These are phyloP conservation scores for Cebus imitator DNA, from an alignment of 2,113 vertebrate genomes.

Conservation along the genomic window DNA sequence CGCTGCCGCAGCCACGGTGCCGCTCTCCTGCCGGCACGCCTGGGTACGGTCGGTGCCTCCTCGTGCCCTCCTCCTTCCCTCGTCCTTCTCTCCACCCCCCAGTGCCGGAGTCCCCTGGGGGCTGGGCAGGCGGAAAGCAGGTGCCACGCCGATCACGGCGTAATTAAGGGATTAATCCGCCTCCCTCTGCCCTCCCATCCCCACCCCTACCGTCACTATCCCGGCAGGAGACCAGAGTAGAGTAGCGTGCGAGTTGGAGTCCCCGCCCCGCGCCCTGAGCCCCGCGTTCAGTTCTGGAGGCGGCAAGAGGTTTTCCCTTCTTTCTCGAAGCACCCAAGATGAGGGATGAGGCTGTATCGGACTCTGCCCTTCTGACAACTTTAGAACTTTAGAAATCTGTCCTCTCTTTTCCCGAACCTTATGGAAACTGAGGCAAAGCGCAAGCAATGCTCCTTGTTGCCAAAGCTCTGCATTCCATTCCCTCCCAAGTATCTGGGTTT, in stretches of 20 bases:
- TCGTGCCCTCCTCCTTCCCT: slow-evolving; percentile 82
- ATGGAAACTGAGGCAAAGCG: slow-evolving; percentile 14
- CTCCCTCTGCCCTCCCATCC: slow-evolving; percentile 76
- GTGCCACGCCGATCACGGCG: slow-evolving; percentile 92
- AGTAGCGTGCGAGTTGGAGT: background rate
- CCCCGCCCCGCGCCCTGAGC: slow-evolving; percentile 10
- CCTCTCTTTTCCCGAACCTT: background rate
- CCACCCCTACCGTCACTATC: slow-evolving; percentile 20
- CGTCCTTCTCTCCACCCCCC: slow-evolving; percentile 79
- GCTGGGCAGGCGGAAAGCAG: slow-evolving; percentile 86
- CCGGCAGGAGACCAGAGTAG: background rate
- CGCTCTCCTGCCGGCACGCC: slow-evolving; percentile 70
- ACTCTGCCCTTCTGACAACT: background rate
- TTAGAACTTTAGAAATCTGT: background rate
- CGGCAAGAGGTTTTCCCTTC: background rate
- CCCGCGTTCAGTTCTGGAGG: background rate
- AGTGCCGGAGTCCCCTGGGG: slow-evolving; percentile 77
- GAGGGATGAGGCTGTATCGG: background rate
- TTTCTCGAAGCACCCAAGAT: background rate
- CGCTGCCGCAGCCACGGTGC: slow-evolving; percentile 67
- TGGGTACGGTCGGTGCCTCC: slow-evolving; percentile 67
- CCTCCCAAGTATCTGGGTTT: background rate
- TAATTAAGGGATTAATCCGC: slow-evolving; percentile 95
- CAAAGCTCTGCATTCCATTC: background rate
- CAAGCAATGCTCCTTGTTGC: background rate